A percentile compares a stretch with the other conserved stretches of the same genome.
Conservation (phyloP, 1,140 invertebrate species). For the Parasteatoda tepidariorum region DNA sequence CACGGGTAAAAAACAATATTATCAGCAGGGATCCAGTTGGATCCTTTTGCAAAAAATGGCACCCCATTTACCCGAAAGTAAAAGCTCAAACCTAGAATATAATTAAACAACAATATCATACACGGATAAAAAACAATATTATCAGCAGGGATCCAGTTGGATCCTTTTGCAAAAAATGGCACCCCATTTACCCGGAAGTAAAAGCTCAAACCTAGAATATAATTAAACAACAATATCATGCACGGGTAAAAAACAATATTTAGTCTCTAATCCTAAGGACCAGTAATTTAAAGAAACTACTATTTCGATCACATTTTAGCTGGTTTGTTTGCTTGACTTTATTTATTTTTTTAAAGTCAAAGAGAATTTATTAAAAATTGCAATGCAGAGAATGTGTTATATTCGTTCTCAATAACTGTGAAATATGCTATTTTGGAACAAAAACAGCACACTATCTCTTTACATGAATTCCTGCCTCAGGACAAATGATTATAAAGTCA, state of each 20-base stretch:
- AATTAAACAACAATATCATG: background rate
- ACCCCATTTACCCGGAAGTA: slow-evolving; percentile 89
- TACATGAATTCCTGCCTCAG: too few species aligned
- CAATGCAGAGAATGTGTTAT: too few species aligned
- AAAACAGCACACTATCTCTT: too few species aligned
- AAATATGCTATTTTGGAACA: too few species aligned
- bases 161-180: slow-evolving; percentile 95
- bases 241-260: slow-evolving; percentile 63
- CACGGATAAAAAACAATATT: slow-evolving; percentile 63
- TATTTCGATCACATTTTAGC: too few species aligned
- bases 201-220: slow-evolving; percentile 80
- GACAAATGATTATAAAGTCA: too few species aligned
- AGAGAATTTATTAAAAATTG: too few species aligned
- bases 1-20: slow-evolving; percentile 63
- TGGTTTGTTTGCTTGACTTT: too few species aligned
- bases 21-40: slow-evolving; percentile 94
- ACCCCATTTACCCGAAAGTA: slow-evolving; percentile 89
- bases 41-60: slow-evolving; percentile 95
- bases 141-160: slow-evolving; percentile 94
- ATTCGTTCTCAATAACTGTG: too few species aligned
- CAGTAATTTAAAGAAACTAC: too few species aligned
- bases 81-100: slow-evolving; percentile 80
- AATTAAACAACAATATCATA: background rate
- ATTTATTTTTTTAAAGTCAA: too few species aligned
- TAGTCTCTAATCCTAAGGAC: too few species aligned